phyloP scores from a whole-genome alignment of 2,797 vertebrate species.

The Eidolon dupreanum region DNA sequence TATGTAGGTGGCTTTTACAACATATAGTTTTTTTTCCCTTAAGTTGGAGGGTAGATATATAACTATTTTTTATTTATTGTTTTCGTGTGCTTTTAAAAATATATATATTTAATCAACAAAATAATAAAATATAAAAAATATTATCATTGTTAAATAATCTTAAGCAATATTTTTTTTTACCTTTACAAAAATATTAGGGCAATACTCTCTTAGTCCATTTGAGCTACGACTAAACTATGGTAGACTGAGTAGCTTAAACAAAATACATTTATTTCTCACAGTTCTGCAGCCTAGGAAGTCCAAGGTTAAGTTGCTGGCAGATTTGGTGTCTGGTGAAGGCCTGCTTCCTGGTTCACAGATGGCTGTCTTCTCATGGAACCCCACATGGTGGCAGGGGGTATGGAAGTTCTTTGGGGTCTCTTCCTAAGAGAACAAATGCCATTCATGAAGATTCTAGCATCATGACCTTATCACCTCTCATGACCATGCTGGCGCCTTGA shows the following conservation, averaged over 20 bases:
- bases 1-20: not conserved
- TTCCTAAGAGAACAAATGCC: not conserved
- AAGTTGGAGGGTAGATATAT: not conserved
- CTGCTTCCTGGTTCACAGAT: not conserved
- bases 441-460: not conserved
- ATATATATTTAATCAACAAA: not conserved
- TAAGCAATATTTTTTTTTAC: not conserved
- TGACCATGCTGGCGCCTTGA: not conserved
- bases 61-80: not conserved
- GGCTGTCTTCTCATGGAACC: not conserved
- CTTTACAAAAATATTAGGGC: not conserved
- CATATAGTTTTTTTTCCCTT: not conserved
- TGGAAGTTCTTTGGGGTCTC: not conserved
- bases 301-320: not conserved
- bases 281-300: not conserved
- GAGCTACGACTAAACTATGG: not conserved
- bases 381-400: not conserved
- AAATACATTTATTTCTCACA: not conserved
- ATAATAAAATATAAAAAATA: not conserved
- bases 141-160: not conserved
- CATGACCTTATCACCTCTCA: not conserved
- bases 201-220: not conserved
- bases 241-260: not conserved
- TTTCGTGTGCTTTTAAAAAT: not conserved
- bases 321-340: not conserved